Evolutionary conservation across 2,888 invertebrate species (phyloP).

Genomic region (Drosophila conformis): DNA sequence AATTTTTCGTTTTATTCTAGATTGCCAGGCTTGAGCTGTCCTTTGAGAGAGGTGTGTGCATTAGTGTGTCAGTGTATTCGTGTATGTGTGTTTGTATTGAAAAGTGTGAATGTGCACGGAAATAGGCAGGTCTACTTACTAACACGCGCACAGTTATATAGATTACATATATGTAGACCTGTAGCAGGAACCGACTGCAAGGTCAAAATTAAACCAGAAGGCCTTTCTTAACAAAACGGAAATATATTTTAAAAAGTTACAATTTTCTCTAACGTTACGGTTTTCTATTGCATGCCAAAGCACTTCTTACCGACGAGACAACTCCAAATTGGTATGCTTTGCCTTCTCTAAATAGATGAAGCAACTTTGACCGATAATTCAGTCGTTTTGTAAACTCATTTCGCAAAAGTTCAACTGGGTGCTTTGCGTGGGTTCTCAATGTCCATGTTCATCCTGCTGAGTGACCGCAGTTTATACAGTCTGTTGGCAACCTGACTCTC

Average conservation of each 20-base stretch:
- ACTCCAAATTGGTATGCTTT: background rate
- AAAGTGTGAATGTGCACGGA: conserved; percentile 63
- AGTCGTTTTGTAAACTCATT: conserved; percentile 3
- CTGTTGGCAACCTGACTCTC: conserved; percentile 46
- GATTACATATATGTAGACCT: conserved; percentile 21
- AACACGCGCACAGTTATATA: conserved; percentile 38
- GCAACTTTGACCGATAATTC: background rate
- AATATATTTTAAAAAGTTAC: background rate
- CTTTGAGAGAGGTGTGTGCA: conserved; percentile 25
- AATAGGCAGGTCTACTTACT: conserved; percentile 53
- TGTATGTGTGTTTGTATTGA: conserved; percentile 38
- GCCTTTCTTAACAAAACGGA: background rate
- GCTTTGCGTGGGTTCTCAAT: conserved; percentile 12
- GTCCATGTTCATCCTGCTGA: conserved; percentile 45
- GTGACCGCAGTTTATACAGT: conserved; percentile 76
- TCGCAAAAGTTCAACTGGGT: conserved; percentile 22
- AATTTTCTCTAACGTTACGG: background rate
- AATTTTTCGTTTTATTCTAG: conserved; percentile 57
- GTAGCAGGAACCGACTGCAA: conserved; percentile 15
- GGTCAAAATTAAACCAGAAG: background rate
- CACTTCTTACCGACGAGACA: background rate
- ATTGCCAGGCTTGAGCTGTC: conserved; percentile 55
- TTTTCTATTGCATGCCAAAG: background rate
- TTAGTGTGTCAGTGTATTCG: conserved; percentile 10
- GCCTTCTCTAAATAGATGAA: background rate